Percentiles rank a stretch among this genome's conserved stretches.
These are phyloP conservation scores for Macrosteles quadrilineatus DNA, from an alignment of 1,140 invertebrate genomes.

Conservation along the genomic window DNA sequence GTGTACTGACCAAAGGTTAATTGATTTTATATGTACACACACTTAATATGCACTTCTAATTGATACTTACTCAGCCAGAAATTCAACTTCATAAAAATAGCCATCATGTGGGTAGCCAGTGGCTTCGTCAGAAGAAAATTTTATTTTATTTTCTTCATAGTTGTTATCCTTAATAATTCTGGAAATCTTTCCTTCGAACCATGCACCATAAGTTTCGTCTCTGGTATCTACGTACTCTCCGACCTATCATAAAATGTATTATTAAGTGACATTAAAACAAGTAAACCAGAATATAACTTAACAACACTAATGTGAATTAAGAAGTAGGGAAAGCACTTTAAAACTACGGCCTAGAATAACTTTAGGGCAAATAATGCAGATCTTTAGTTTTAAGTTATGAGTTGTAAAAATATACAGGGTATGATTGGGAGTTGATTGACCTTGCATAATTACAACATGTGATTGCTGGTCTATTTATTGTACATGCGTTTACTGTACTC, in stretches of 20 bases:
- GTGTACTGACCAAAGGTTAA: too few relatives aligned
- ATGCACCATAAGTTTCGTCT: conserved; percentile 57
- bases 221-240: conserved; percentile 73
- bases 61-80: conserved; percentile 39
- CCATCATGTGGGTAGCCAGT: conserved; percentile 37
- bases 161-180: conserved; percentile 24
- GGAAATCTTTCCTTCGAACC: conserved; percentile 63
- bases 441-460: too few relatives aligned
- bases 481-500: too few relatives aligned
- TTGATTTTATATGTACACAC: too few relatives aligned
- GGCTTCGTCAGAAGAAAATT: background rate
- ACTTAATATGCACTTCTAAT: too few relatives aligned
- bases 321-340: background rate
- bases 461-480: too few relatives aligned
- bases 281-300: background rate
- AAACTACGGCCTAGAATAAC: background rate
- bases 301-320: background rate
- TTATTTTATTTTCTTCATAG: conserved; percentile 35
- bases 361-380: background rate
- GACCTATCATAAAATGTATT: conserved; percentile 48
- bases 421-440: too few relatives aligned
- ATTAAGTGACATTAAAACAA: background rate
- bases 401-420: background rate
- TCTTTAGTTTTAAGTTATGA: background rate
- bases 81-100: conserved; percentile 54